These are phyloP conservation scores for Caenorhabditis becei DNA, from an alignment of 2,888 invertebrate genomes.

Conservation along the genomic window DNA sequence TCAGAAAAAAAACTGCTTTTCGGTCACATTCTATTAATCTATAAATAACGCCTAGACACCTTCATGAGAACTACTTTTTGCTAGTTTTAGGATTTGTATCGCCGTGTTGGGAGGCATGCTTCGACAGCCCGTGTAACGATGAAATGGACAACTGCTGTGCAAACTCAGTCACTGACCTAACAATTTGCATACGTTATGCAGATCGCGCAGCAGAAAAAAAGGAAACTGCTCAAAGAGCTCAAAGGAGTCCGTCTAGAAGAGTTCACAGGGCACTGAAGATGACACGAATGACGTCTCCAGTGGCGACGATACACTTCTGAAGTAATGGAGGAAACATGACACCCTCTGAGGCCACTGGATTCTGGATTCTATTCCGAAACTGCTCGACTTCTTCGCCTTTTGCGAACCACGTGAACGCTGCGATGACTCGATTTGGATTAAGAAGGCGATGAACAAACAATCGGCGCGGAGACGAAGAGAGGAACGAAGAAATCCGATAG, in stretches of 20 bases:
- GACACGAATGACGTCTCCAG: slow-evolving; percentile 33
- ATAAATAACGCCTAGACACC: too few relatives aligned
- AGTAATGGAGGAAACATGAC: slow-evolving; percentile 51
- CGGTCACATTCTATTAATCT: too few relatives aligned
- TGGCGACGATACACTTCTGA: slow-evolving; percentile 30
- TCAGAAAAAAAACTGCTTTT: too few relatives aligned
- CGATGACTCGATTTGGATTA: slow-evolving; percentile 35
- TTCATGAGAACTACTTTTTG: too few relatives aligned
- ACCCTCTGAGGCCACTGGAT: background rate
- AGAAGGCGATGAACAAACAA: slow-evolving; percentile 49
- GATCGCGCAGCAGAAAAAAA: background rate
- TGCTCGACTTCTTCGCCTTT: slow-evolving; percentile 5
- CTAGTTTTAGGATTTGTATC: too few relatives aligned
- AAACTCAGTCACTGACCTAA: background rate
- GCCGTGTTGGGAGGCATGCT: too few relatives aligned
- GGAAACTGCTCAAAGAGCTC: slow-evolving; percentile 9
- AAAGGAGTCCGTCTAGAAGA: background rate
- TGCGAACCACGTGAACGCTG: slow-evolving; percentile 35
- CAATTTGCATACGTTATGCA: slow-evolving; percentile 13
- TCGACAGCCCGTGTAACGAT: background rate
- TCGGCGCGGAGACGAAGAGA: slow-evolving; percentile 2
- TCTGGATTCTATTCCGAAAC: slow-evolving; percentile 26
- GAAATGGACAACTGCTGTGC: background rate
- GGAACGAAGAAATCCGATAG: slow-evolving; percentile 39
- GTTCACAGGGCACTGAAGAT: background rate